Conservation (phyloP, 2,113 vertebrate genomes). For the Cynoglossus semilaevis region DNA sequence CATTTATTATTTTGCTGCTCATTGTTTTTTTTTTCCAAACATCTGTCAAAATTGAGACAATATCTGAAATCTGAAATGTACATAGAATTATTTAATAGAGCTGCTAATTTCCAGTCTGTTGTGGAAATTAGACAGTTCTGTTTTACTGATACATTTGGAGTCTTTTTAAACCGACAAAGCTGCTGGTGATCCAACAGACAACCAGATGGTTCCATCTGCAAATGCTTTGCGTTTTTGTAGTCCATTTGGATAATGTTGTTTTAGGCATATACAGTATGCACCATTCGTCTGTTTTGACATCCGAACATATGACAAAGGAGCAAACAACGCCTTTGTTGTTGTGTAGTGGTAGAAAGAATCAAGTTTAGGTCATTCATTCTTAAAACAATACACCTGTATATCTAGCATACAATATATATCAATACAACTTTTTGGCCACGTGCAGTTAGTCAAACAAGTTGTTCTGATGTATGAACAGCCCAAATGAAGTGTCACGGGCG, state of each 20-base stretch:
- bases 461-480: constrained; percentile 9
- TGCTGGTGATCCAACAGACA: constrained; percentile 2
- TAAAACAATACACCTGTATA: too few species aligned
- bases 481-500: constrained; percentile 55
- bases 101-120: constrained; percentile 19
- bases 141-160: background rate
- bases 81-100: constrained; percentile 4
- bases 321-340: background rate
- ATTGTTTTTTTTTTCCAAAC: too few species aligned
- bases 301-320: background rate
- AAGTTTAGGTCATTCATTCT: background rate
- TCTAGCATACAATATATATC: constrained; percentile 4
- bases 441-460: background rate
- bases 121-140: background rate
- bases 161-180: constrained; percentile 2
- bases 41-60: too few species aligned
- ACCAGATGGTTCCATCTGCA: constrained; percentile 34
- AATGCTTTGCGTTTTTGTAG: constrained; percentile 1
- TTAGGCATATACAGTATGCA: background rate
- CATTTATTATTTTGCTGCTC: too few species aligned
- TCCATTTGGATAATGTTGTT: constrained; percentile 17
- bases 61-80: background rate
- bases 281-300: background rate
- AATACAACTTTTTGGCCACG: constrained; percentile 1
- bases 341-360: background rate